These are phyloP conservation scores for Netelia inedita DNA, from an alignment of 2,888 invertebrate genomes.

Conservation along the genomic window DNA sequence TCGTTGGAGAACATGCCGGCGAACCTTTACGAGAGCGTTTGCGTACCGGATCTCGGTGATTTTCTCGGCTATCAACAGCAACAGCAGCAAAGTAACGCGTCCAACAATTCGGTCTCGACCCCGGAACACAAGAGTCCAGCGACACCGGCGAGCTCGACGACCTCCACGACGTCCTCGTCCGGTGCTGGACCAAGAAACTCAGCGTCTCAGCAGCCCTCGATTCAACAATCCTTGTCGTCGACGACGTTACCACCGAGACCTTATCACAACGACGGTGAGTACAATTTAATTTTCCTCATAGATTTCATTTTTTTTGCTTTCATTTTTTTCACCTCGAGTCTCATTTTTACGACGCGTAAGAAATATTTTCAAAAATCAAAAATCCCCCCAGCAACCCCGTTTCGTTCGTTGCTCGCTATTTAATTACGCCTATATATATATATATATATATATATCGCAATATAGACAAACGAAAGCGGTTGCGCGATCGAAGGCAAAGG, in stretches of 20 bases:
- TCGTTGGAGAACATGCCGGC: constrained; percentile 90
- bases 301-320: too few species aligned
- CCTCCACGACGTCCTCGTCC: constrained; percentile 76
- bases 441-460: constrained; percentile 69
- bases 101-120: constrained; percentile 70
- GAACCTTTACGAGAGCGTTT: constrained; percentile 93
- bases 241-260: constrained; percentile 76
- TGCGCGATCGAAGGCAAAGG: constrained; percentile 75
- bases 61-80: constrained; percentile 87
- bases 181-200: constrained; percentile 66
- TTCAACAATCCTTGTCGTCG: constrained; percentile 69
- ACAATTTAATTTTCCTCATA: not conserved
- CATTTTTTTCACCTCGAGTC: not conserved
- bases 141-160: constrained; percentile 82
- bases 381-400: not conserved
- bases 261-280: constrained; percentile 84
- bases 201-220: constrained; percentile 63
- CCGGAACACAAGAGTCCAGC: constrained; percentile 77
- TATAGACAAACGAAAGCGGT: constrained; percentile 79
- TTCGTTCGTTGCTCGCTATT: constrained; percentile 18
- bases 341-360: not conserved
- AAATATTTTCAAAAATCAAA: not conserved
- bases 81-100: constrained; percentile 69
- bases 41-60: constrained; percentile 91
- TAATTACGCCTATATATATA: not conserved